Conservation (phyloP, 2,797 vertebrate species). For the Liasis olivaceus region DNA sequence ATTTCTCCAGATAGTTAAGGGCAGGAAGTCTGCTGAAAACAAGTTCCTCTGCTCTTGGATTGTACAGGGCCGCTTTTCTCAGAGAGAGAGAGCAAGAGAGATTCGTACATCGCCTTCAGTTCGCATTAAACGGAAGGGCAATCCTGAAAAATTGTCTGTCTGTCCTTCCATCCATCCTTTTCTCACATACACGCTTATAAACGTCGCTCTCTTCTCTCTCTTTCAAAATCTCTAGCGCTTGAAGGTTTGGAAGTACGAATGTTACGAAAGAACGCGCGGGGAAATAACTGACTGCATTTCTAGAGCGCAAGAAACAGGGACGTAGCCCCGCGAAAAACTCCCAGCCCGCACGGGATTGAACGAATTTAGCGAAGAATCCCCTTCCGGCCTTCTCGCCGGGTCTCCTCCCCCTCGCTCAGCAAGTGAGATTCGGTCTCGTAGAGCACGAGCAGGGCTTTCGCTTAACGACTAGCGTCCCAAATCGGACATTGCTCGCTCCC, state of each 20-base stretch:
- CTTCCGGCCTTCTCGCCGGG: not conserved
- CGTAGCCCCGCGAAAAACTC: not conserved
- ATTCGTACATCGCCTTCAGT: not conserved
- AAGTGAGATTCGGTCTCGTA: not conserved
- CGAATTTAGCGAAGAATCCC: not conserved
- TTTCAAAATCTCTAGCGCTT: not conserved
- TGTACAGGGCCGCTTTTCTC: not conserved
- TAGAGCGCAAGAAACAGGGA: not conserved
- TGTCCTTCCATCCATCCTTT: not conserved
- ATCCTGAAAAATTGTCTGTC: not conserved
- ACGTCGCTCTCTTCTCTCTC: not conserved
- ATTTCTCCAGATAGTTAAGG: not conserved
- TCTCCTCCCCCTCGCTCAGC: not conserved
- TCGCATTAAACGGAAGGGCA: not conserved
- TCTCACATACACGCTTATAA: not conserved
- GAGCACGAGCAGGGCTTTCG: not conserved
- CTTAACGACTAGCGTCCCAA: not conserved
- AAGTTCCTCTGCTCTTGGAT: not conserved
- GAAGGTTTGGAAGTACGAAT: not conserved
- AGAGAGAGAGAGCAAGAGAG: not conserved
- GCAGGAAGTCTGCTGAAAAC: not conserved
- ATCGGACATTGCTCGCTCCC: not conserved
- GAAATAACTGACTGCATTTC: not conserved
- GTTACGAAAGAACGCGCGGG: not conserved
- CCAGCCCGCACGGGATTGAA: not conserved